A percentile compares a stretch with the other conserved stretches of the same genome.
Conservation (phyloP, 2,797 vertebrate genomes). For the Chloroceryle inda region DNA sequence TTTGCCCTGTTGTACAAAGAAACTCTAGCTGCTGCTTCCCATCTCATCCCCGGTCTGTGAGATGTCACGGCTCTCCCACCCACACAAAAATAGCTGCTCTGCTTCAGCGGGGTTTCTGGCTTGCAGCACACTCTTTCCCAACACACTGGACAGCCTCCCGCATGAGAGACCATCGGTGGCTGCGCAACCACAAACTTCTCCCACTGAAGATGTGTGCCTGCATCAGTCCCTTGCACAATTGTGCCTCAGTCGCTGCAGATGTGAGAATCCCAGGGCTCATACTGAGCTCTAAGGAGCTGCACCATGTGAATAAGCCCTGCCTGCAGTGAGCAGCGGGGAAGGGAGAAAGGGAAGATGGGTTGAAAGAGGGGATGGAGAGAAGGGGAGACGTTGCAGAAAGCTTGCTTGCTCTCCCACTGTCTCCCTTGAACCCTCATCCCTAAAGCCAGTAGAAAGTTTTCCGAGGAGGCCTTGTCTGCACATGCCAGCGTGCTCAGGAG, state of each 20-base stretch:
- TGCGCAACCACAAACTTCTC: accelerated
- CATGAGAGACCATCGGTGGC: accelerated
- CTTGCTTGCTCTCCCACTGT: neutral
- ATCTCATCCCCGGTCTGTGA: neutral
- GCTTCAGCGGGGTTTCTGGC: neutral
- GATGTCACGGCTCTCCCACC: accelerated
- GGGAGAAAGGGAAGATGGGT: neutral
- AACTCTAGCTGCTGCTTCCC: neutral
- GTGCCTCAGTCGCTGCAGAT: accelerated
- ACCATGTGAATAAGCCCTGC: neutral
- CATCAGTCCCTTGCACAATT: neutral
- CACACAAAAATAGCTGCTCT: neutral
- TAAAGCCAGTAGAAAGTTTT: neutral
- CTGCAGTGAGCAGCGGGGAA: neutral
- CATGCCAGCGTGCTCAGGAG: neutral
- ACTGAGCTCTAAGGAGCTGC: accelerated
- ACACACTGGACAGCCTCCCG: neutral
- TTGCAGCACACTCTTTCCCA: neutral
- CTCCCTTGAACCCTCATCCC: neutral
- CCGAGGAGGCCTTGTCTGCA: neutral
- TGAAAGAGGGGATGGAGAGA: neutral
- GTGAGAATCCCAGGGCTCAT: neutral
- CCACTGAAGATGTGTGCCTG: neutral
- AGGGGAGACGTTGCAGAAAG: neutral
- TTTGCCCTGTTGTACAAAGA: neutral